Base-by-base conservation (phyloP, 2,888 invertebrate species). In the Lycaena phlaeas region DNA sequence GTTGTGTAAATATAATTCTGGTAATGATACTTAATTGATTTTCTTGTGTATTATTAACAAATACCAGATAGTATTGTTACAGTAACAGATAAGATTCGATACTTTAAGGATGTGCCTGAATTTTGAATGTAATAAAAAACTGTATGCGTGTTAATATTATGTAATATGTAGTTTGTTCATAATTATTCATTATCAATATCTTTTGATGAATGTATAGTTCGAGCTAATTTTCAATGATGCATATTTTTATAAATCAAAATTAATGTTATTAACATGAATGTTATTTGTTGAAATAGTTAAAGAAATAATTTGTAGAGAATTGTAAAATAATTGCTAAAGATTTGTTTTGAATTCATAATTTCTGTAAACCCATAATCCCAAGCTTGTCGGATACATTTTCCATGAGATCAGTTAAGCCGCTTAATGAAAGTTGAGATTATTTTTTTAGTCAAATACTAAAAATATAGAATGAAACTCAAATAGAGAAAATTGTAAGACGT, bases 1-100 rank as follows among this genome's bases (percentile, higher is more conserved):
- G 12, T 18, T 22, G 12, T 34, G 34, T 34, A 34, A 18, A 34
- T 34, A 34, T 34, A 9, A 34, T 9, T 12, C 34, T 34, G 34
- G 34, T 34, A 34, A 22, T 9, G 22, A 34, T 12, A 29, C 28
- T 22, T 34, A 34, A 34, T 18, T 12, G 12, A 34, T 18, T 34
- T 22, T 34, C 22, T 34, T 3, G 17, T 14, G 9, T 34, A 11
- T 12, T 34, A 11, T 12, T 22, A 7, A 12, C 11, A 11, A 11
- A 34, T 22, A 34, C 34, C 34, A 34, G 34, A 34, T 34, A 34
- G 34, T 34, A 34, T 34, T 34, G 34, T 34, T 34, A 34, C 18
- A 34, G 7, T 34, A 12, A 6, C 18, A 7, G 11, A 4, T 34
- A 34, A 34, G 22, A 18, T 34, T 34, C 18, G 12, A 34, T 12